Percentiles rank a stretch among this genome's conserved stretches.
Conservation (phyloP, 1,140 invertebrate genomes). For the Pissodes strobi region DNA sequence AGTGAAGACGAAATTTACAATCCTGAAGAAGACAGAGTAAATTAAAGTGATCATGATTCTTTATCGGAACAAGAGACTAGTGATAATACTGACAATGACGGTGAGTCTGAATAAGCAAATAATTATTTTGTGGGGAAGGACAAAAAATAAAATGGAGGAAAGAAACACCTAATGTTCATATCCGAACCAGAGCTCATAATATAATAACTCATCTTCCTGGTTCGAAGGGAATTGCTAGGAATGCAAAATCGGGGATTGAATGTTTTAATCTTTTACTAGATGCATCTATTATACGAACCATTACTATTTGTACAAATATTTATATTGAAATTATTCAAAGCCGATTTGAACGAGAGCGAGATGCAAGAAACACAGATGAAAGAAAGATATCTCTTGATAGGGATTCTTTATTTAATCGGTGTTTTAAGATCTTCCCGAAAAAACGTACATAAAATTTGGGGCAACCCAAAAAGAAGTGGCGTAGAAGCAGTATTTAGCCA, state of each 20-base stretch:
- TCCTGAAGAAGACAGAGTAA: neutral
- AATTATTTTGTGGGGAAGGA: constrained; percentile 13
- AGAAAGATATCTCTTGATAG: constrained; percentile 23
- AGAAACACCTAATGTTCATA: neutral
- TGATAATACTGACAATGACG: neutral
- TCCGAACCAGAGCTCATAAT: constrained; percentile 5
- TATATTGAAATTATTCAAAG: constrained; percentile 7
- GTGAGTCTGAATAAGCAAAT: neutral
- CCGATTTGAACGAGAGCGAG: constrained; percentile 11
- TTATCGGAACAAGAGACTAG: constrained; percentile 5
- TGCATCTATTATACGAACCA: constrained; percentile 9
- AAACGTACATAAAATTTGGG: constrained; percentile 43
- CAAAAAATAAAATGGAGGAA: constrained; percentile 16
- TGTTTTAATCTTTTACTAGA: constrained; percentile 9
- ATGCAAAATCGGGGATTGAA: constrained; percentile 7
- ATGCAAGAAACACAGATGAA: constrained; percentile 7
- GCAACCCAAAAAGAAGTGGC: constrained; percentile 38
- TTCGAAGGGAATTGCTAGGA: constrained; percentile 15
- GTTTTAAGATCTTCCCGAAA: constrained; percentile 5
- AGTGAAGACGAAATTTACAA: neutral
- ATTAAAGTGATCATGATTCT: constrained; percentile 1
- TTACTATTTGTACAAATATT: constrained; percentile 15
- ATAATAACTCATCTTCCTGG: constrained; percentile 28
- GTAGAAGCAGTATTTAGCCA: constrained; percentile 32
- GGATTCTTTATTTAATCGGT: constrained; percentile 24